Conservation (phyloP, 2,113 vertebrate species). For the Rhadina sibilatrix region DNA sequence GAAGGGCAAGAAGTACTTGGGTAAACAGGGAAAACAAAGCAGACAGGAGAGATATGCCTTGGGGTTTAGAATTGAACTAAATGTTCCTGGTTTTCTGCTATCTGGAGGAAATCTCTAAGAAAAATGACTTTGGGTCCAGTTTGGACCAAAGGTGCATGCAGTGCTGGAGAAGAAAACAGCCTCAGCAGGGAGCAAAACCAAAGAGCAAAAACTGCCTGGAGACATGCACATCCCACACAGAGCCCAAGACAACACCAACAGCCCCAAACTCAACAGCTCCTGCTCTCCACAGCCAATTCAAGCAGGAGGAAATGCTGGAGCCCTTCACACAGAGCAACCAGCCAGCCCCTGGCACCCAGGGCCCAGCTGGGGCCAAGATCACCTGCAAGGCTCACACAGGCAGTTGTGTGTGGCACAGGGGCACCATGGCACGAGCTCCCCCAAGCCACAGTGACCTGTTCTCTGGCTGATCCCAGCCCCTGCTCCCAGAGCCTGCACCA, state of each 20-base stretch:
- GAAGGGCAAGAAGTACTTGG: background rate
- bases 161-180: background rate
- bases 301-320: background rate
- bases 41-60: background rate
- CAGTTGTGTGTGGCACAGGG: fast-evolving
- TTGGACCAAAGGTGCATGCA: background rate
- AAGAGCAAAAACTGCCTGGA: background rate
- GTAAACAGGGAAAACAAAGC: background rate
- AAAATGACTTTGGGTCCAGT: background rate
- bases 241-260: background rate
- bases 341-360: background rate
- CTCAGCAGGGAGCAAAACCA: background rate
- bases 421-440: fast-evolving
- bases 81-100: background rate
- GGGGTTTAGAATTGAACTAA: background rate
- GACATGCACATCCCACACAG: background rate
- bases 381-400: background rate
- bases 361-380: background rate
- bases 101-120: background rate
- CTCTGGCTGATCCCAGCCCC: fast-evolving
- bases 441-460: fast-evolving
- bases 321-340: background rate
- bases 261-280: background rate
- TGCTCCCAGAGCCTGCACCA: background rate
- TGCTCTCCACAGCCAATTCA: background rate